These are phyloP conservation scores for Baccha elongata DNA, from an alignment of 2,888 invertebrate genomes.

Conservation along the genomic window DNA sequence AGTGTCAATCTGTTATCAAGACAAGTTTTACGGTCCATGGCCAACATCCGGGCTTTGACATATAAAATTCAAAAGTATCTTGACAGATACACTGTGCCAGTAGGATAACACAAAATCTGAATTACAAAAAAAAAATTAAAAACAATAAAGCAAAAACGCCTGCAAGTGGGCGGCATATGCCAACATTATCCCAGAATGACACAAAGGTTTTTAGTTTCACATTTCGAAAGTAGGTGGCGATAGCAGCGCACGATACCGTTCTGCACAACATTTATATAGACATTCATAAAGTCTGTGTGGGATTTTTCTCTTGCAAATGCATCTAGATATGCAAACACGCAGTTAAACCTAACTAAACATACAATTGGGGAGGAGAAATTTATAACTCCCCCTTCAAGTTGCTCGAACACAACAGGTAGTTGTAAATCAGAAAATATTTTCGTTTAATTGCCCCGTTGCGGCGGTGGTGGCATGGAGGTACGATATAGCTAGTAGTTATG, in stretches of 20 bases:
- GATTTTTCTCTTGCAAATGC: conserved; percentile 21
- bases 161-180: conserved; percentile 56
- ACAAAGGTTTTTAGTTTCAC: conserved; percentile 62
- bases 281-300: conserved; percentile 41
- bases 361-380: conserved; percentile 49
- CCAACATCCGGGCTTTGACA: conserved; percentile 50
- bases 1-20: conserved; percentile 63
- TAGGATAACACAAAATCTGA: conserved; percentile 5
- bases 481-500: not conserved
- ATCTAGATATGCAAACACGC: conserved; percentile 45
- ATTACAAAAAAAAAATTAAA: not conserved
- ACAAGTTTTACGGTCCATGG: conserved; percentile 41
- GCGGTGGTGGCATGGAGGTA: conserved; percentile 8
- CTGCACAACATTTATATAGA: not conserved
- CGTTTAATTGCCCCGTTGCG: conserved; percentile 57
- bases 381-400: conserved; percentile 13
- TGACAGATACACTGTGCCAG: conserved; percentile 46
- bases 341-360: too few relatives aligned
- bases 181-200: conserved; percentile 49
- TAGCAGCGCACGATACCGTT: not conserved
- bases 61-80: conserved; percentile 37
- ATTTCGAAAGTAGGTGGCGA: conserved; percentile 66
- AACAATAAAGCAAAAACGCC: conserved; percentile 32
- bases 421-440: conserved; percentile 65
- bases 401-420: conserved; percentile 57